phyloP scores from a whole-genome alignment of 2,113 vertebrate genomes.

The Tychaedon coryphoeus region DNA sequence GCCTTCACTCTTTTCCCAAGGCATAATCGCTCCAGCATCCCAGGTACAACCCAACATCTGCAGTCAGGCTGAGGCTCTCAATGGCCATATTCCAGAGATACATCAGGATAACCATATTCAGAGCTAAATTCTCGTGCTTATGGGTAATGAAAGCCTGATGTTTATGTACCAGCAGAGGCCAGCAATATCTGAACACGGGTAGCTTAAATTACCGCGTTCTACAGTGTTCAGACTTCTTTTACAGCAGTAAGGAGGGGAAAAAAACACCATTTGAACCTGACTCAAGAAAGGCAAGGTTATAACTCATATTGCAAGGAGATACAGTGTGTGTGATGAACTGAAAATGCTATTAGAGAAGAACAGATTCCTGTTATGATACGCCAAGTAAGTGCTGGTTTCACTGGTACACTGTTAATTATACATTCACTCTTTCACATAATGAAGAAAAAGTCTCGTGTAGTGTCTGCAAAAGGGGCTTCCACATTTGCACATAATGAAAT shows the following conservation, averaged over 20 bases:
- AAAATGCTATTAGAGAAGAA: slow-evolving; percentile 29
- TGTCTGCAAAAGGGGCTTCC: not conserved
- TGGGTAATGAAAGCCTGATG: slow-evolving; percentile 4
- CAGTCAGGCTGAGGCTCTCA: not conserved
- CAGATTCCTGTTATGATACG: slow-evolving; percentile 18
- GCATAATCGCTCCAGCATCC: not conserved
- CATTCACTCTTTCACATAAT: not conserved
- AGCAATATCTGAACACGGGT: not conserved
- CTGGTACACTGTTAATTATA: slow-evolving; percentile 4
- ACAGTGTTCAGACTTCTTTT: not conserved
- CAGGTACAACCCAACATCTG: slow-evolving; percentile 17
- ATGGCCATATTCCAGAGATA: not conserved
- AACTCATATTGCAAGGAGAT: slow-evolving; percentile 1
- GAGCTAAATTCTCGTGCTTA: not conserved
- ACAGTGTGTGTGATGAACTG: not conserved
- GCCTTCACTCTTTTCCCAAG: not conserved
- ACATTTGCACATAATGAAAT: slow-evolving; percentile 46
- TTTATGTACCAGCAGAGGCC: slow-evolving; percentile 14
- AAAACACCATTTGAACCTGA: not conserved
- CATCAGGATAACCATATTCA: not conserved
- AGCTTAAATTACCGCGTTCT: not conserved
- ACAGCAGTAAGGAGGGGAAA: not conserved
- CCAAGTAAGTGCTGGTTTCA: not conserved
- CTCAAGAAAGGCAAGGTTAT: not conserved
- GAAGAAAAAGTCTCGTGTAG: not conserved